Base-by-base conservation (phyloP, 2,888 invertebrate genomes). In the Syritta pipiens region DNA sequence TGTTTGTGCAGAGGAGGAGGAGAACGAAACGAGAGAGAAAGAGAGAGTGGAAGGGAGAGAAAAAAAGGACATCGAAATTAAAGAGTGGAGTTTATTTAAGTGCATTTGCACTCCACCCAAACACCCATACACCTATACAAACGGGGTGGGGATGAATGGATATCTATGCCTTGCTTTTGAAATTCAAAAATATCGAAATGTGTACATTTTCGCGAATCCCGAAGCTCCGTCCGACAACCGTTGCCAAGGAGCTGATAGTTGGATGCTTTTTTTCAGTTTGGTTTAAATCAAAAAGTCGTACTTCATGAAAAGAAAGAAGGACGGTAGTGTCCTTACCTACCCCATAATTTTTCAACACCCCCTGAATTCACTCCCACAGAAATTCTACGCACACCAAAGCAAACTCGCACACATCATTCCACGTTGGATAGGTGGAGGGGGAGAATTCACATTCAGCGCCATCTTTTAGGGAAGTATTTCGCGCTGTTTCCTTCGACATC, bases 91-190 rank as follows among this genome's bases (percentile, higher is more conserved):
- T 72, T 72, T 79, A 65, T 67, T 72, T 62, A 68, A 67, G 79
- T 79, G 74, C 79, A 74, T 62, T 74, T 74, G 79, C 79, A 79
- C 79, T 79, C 60, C 79, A 68, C 79, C 79, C 79, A 67, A 74
- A 48, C 48, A 79, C 48, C 22, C 17, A 55, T 49, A 65, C 71
- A 59, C 32, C 1, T 26, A 74, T 12, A 59, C 19, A 30, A n/a
- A 60, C 10, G 59, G 67, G 55, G 49, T 65, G 65, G 67, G 48
- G 55, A 67, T 60, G 60, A 51, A 55, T 37, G 28, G 60, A 46
- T 72, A 65, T 49, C 48, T 55, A 60, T 19, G 20, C 35, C n/a
- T n/a, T n/a, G n/a, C n/a, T n/a, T n/a, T n/a, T n/a, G n/a, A n/a
- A n/a, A n/a, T n/a, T n/a, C n/a, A n/a, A n/a, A 14, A 53, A 42